A percentile compares a stretch with the other conserved stretches of the same genome.
phyloP scores from a whole-genome alignment of 2,113 vertebrate species.

The Bostrychus sinensis region DNA sequence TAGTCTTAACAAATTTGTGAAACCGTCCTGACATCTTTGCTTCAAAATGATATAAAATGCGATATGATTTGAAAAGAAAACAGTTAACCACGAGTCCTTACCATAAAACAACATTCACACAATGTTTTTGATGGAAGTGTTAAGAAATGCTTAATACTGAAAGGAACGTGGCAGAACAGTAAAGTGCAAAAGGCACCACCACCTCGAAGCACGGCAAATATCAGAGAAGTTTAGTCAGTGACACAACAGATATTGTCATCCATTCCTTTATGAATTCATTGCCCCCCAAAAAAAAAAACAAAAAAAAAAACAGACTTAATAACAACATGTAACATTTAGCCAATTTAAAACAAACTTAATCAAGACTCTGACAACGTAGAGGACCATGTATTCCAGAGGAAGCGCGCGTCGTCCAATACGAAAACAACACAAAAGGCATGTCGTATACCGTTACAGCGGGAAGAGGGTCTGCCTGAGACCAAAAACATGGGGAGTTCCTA shows the following conservation, averaged over 20 bases:
- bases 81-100: constrained; percentile 8
- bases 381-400: constrained; percentile 36
- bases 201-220: background rate
- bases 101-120: constrained; percentile 30
- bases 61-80: background rate
- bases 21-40: too few relatives aligned
- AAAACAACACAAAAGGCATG: constrained; percentile 22
- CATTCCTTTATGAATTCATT: background rate
- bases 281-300: constrained; percentile 4
- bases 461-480: constrained; percentile 52
- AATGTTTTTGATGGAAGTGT: background rate
- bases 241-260: background rate
- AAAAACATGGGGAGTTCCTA: constrained; percentile 34
- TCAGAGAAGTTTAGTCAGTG: background rate
- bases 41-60: too few relatives aligned
- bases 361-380: constrained; percentile 12
- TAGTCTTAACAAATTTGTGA: too few relatives aligned
- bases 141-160: constrained; percentile 20
- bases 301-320: constrained; percentile 1
- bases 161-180: constrained; percentile 5
- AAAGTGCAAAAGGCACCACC: constrained; percentile 33
- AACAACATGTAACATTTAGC: constrained; percentile 9
- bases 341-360: background rate
- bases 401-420: constrained; percentile 30
- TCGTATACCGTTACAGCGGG: constrained; percentile 12